These are phyloP conservation scores for Eciton burchellii DNA, from an alignment of 1,140 invertebrate species.

Conservation along the genomic window DNA sequence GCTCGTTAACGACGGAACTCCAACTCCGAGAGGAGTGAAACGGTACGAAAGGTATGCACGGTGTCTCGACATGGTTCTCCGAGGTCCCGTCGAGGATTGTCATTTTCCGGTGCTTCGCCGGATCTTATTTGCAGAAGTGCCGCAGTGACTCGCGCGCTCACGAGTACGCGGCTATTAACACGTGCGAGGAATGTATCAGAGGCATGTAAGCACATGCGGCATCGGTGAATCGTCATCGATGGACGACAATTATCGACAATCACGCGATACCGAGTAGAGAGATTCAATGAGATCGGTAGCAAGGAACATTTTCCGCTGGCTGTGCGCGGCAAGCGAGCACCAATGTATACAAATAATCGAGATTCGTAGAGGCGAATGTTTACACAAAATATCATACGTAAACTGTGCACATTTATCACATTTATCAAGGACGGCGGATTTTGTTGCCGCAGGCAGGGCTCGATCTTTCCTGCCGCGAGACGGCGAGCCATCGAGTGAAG, in stretches of 20 bases:
- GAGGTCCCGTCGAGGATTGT: conserved; percentile 46
- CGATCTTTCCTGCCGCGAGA: conserved; percentile 7
- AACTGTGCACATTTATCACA: conserved; percentile 57
- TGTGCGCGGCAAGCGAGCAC: conserved; percentile 18
- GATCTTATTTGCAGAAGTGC: conserved; percentile 70
- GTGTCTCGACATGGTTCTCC: conserved; percentile 50
- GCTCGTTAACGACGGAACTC: conserved; percentile 71
- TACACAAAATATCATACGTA: conserved; percentile 50
- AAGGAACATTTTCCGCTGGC: conserved; percentile 30
- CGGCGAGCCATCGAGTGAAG: conserved; percentile 1
- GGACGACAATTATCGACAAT: conserved; percentile 25
- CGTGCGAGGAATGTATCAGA: not conserved
- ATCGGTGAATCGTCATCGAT: not conserved
- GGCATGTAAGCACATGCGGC: not conserved
- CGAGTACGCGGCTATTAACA: not conserved
- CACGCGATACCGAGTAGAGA: conserved; percentile 1
- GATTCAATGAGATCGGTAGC: not conserved
- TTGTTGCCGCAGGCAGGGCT: conserved; percentile 20
- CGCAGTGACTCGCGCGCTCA: not conserved
- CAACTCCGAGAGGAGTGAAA: conserved; percentile 43
- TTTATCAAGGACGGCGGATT: conserved; percentile 57
- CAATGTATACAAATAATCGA: conserved; percentile 53
- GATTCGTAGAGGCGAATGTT: conserved; percentile 42
- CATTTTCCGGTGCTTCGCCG: conserved; percentile 76
- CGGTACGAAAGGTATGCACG: not conserved